Evolutionary conservation across 2,113 vertebrate genomes (phyloP).

Genomic region (Tinamus guttatus): DNA sequence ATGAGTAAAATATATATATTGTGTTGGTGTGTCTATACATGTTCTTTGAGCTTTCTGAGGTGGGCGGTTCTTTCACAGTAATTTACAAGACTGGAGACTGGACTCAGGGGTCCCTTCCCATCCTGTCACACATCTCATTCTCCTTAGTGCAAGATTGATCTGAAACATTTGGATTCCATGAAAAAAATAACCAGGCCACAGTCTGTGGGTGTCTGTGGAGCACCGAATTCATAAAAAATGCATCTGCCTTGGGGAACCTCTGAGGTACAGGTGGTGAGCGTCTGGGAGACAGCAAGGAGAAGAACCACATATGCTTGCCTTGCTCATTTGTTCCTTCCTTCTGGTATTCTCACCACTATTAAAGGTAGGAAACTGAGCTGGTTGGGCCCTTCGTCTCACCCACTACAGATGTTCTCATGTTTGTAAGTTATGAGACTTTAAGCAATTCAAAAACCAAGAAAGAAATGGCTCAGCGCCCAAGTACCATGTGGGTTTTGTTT

Average conservation of each 20-base stretch:
- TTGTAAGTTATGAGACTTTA: slow-evolving; percentile 24
- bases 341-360: slow-evolving; percentile 5
- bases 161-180: rapidly evolving
- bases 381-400: background rate
- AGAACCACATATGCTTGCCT: background rate
- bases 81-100: background rate
- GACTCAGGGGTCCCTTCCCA: background rate
- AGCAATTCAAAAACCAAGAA: slow-evolving; percentile 8
- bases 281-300: background rate
- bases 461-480: slow-evolving; percentile 14
- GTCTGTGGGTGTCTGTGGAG: background rate
- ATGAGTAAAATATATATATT: background rate
- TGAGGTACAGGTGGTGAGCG: background rate
- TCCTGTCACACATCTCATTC: background rate
- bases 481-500: slow-evolving; percentile 28
- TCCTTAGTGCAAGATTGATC: background rate
- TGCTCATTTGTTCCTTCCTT: background rate
- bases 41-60: background rate
- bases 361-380: background rate
- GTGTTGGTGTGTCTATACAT: background rate
- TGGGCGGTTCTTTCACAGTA: background rate
- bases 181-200: background rate
- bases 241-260: slow-evolving; percentile 1
- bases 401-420: slow-evolving; percentile 19
- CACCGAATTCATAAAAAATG: background rate